Evolutionary conservation across 2,888 invertebrate genomes (phyloP), one percentile per base, ranked within the genome.

Genomic region (Thysanoteuthis rhombus): DNA sequence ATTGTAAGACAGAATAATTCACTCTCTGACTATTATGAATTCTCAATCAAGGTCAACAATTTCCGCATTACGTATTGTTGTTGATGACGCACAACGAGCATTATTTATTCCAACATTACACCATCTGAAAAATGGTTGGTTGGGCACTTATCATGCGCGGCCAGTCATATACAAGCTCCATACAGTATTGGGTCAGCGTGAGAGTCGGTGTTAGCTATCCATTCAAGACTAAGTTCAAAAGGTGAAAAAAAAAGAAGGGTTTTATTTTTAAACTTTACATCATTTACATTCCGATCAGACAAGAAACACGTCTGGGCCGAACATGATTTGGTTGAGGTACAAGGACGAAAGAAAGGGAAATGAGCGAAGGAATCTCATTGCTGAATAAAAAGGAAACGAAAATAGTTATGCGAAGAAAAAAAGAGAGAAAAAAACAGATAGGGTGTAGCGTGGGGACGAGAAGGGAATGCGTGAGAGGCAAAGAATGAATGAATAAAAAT

Each of bases 191-290:
- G 75, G 12, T n/a, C 75, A n/a, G 75, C 75, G n/a, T 75, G 75
- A 16, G n/a, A n/a, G 16, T 75, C 3, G 16, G 16, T 12, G n/a
- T 12, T 12, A 75, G n/a, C 12, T 36, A n/a, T 75, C 16, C 75
- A 75, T 75, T 75, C 16, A n/a, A n/a, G 75, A 75, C 16, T 19
- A 22, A n/a, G n/a, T n/a, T 75, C 22, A n/a, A 36, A 75, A 75
- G n/a, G n/a, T n/a, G 75, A n/a, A 75, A n/a, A n/a, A n/a, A n/a
- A n/a, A 28, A 58, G 1, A 8, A 1, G 1, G n/a, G 10, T 75
- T 75, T 75, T 75, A 75, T 75, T 75, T 75, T 75, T 75, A 75
- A 75, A 75, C 75, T 75, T 75, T n/a, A n/a, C 75, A n/a, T 75
- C 10, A 75, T n/a, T 75, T 75, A 16, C n/a, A 32, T 75, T 32